Percentiles rank a stretch among this genome's conserved stretches.
phyloP scores from a whole-genome alignment of 2,888 invertebrate genomes.

The Philereme transversata region DNA sequence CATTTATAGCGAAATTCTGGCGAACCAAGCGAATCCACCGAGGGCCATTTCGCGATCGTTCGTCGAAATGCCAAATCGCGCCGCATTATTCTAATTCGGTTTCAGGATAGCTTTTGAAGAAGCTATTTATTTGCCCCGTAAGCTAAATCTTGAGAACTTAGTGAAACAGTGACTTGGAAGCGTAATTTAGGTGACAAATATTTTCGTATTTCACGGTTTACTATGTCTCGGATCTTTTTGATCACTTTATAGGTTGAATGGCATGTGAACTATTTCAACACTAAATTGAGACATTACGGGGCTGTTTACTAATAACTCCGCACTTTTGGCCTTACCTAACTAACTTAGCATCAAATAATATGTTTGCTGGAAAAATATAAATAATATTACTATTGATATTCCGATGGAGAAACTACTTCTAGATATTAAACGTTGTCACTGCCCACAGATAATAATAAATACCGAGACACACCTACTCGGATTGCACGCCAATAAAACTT shows the following conservation, averaged over 20 bases:
- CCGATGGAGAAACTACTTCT: no score
- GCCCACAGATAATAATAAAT: constrained; percentile 12
- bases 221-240: background rate
- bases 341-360: no score
- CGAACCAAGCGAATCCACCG: constrained; percentile 76
- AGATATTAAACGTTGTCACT: background rate
- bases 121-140: constrained; percentile 78
- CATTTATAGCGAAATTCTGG: constrained; percentile 77
- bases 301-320: no score
- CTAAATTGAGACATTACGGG: no score
- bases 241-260: background rate
- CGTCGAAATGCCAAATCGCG: constrained; percentile 82
- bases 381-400: no score
- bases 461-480: constrained; percentile 34
- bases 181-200: constrained; percentile 29
- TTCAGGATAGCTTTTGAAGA: constrained; percentile 79
- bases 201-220: constrained; percentile 16
- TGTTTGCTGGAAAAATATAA: no score
- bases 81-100: constrained; percentile 82
- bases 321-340: no score
- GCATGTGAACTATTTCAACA: no score
- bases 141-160: constrained; percentile 54
- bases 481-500: constrained; percentile 34
- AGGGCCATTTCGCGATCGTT: constrained; percentile 75
- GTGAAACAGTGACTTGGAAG: constrained; percentile 30